phyloP scores from a whole-genome alignment of 2,113 vertebrate genomes.

The Anthoscopus minutus region DNA sequence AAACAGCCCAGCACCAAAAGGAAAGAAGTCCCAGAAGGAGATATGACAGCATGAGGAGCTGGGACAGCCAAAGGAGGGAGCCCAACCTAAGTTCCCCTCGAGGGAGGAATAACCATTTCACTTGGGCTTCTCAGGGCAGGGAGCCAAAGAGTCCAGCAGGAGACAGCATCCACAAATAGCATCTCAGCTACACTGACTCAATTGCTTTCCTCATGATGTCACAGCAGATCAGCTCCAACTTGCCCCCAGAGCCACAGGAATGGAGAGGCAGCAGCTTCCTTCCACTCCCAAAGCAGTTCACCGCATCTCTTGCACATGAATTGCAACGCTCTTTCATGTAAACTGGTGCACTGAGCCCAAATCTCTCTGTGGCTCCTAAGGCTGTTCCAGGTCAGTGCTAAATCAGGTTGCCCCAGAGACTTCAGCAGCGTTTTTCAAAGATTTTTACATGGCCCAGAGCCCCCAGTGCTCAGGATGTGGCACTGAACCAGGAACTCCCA shows the following conservation, averaged over 20 bases:
- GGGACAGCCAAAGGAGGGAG: not conserved
- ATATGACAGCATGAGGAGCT: not conserved
- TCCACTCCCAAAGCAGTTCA: not conserved
- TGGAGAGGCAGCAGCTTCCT: not conserved
- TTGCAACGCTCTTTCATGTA: not conserved
- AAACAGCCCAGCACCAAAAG: not conserved
- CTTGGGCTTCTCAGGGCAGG: not conserved
- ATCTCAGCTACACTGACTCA: not conserved
- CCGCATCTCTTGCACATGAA: not conserved
- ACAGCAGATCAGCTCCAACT: not conserved
- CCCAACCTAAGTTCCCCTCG: accelerated
- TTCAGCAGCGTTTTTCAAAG: not conserved
- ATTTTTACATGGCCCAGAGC: not conserved
- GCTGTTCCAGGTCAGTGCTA: constrained; percentile 13
- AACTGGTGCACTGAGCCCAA: not conserved
- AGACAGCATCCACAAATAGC: not conserved
- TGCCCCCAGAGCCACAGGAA: not conserved
- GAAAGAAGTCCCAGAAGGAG: not conserved
- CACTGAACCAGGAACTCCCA: not conserved
- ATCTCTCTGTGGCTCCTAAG: not conserved
- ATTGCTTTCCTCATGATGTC: not conserved
- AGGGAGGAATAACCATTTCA: not conserved
- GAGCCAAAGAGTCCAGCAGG: not conserved
- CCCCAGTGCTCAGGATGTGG: not conserved
- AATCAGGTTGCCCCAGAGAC: not conserved